phyloP scores from a whole-genome alignment of 2,888 invertebrate genomes.

The Balanococcus diminutus region DNA sequence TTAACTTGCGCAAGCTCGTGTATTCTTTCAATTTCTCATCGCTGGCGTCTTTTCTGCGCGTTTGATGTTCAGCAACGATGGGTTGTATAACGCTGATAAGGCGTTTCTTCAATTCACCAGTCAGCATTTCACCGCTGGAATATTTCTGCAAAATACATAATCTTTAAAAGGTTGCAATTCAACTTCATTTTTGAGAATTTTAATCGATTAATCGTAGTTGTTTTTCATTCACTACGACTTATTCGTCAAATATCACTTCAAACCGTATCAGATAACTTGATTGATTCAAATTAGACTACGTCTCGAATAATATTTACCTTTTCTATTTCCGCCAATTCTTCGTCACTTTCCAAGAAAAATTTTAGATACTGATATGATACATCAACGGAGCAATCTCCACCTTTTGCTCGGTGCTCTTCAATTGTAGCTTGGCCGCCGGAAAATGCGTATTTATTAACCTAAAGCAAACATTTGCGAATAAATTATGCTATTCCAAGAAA shows the following conservation, averaged over 20 bases:
- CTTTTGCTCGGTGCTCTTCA: constrained; percentile 87
- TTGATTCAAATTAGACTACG: neutral
- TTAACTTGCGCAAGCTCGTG: constrained; percentile 82
- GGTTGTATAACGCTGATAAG: constrained; percentile 81
- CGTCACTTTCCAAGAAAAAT: constrained; percentile 95
- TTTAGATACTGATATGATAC: constrained; percentile 92
- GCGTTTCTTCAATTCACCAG: constrained; percentile 92
- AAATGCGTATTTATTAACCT: constrained; percentile 90
- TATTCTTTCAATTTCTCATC: constrained; percentile 83
- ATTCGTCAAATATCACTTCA: neutral
- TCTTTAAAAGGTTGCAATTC: neutral
- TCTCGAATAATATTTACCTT: constrained; percentile 63
- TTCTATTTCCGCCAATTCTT: constrained; percentile 75
- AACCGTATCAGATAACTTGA: neutral
- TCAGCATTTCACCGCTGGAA: constrained; percentile 84
- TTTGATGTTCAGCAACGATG: constrained; percentile 82
- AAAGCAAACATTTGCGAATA: neutral
- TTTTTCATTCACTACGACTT: neutral
- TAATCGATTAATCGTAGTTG: neutral
- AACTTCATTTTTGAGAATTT: neutral
- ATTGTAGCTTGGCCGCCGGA: constrained; percentile 93
- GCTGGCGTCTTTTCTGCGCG: constrained; percentile 76
- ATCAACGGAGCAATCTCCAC: constrained; percentile 96
- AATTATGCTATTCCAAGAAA: neutral
- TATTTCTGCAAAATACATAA: constrained; percentile 68